These are phyloP conservation scores for Laothoe populi DNA, from an alignment of 2,888 invertebrate species.

Conservation along the genomic window DNA sequence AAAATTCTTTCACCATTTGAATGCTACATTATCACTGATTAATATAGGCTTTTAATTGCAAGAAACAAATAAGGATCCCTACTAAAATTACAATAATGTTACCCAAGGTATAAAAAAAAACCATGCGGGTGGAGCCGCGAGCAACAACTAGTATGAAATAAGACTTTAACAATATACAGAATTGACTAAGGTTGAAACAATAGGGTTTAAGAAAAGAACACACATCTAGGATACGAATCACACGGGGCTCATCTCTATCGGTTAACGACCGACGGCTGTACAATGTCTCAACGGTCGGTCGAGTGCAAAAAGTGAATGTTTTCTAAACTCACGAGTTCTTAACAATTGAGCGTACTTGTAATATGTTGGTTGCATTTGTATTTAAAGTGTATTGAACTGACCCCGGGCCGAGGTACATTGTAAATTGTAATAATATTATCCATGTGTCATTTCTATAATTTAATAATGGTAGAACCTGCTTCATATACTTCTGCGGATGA, in stretches of 20 bases:
- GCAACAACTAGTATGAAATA: not conserved
- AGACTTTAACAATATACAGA: too few species aligned
- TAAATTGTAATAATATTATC: slow-evolving; percentile 2
- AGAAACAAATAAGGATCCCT: too few species aligned
- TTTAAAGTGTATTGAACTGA: slow-evolving; percentile 10
- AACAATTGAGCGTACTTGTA: slow-evolving; percentile 18
- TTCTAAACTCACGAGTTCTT: slow-evolving; percentile 15
- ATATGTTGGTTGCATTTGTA: not conserved
- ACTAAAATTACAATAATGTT: too few species aligned
- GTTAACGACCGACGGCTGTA: slow-evolving; percentile 15
- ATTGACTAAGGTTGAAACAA: not conserved
- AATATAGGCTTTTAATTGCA: too few species aligned
- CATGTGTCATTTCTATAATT: not conserved
- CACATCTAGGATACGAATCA: not conserved
- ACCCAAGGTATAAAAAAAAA: too few species aligned
- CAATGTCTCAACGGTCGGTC: slow-evolving; percentile 17
- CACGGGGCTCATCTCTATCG: slow-evolving; percentile 5
- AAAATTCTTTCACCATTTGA: too few species aligned
- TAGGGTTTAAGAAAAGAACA: not conserved
- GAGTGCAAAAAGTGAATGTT: slow-evolving; percentile 21
- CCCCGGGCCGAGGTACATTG: not conserved
- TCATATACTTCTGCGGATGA: not conserved
- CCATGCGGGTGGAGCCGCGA: too few species aligned
- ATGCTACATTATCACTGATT: too few species aligned
- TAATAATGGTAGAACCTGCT: not conserved